Base-by-base conservation (phyloP, 1,140 invertebrate species). In the Musca domestica region DNA sequence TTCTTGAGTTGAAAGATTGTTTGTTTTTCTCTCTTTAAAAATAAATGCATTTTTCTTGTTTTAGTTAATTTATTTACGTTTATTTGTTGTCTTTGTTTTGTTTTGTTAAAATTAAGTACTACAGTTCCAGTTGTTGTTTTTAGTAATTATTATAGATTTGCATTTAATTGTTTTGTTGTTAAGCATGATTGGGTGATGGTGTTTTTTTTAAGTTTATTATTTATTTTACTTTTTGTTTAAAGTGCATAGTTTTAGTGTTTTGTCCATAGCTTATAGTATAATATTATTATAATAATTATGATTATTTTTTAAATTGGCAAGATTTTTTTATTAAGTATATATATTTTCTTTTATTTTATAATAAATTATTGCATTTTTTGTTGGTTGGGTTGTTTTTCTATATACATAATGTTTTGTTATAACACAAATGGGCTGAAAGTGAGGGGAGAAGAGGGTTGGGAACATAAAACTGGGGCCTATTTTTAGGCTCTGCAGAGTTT, bases 341-440 rank as follows among this genome's bases (percentile, higher is more conserved):
- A 30, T 58, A 54, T 14, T 20, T 23, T n/a, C n/a, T n/a, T 61
- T 56, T 27, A 25, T 56, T 30, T 41, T 34, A 61, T 61, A 61
- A 61, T 61, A 61, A 61, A 61, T 61, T 61, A 61, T 61, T 61
- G 56, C 56, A 61, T 61, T 61, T 58, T 5, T 58, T 58, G 27
- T 30, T 56, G 25, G 34, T n/a, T n/a, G 34, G 34, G 34, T 41
- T n/a, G n/a, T n/a, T n/a, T n/a, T 41, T 41, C 12, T 41, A 41
- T 41, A 41, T 41, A 41, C 34, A 41, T 41, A 9, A 9, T 41
- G 2, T 41, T 41, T 5, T 41, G 34, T 41, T 41, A 9, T 41
- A 30, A 30, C 9, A 4, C 27, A 30, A 5, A 41, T 41, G 34
- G 4, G 10, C 34, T 41, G 34, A 5, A 2, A 41, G 2, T 41